These are phyloP conservation scores for Ormia ochracea DNA, from an alignment of 2,888 invertebrate genomes.

Conservation along the genomic window DNA sequence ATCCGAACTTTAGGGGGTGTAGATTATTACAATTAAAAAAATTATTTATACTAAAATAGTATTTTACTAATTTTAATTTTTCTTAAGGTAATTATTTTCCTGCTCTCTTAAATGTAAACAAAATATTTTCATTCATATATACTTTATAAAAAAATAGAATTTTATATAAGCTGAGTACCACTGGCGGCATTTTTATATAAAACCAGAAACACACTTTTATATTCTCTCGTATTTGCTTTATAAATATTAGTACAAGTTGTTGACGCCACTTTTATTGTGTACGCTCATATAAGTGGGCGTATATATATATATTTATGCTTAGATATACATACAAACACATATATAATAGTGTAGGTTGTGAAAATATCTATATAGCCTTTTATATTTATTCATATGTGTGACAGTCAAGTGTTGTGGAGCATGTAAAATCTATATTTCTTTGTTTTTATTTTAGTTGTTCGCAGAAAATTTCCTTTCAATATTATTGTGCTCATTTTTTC, in stretches of 20 bases:
- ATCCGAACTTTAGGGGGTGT: no score
- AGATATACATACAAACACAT: neutral
- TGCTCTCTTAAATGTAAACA: neutral
- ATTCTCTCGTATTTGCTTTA: constrained; percentile 43
- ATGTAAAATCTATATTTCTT: constrained; percentile 37
- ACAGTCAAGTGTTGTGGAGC: constrained; percentile 52
- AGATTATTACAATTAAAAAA: no score
- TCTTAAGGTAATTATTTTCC: neutral
- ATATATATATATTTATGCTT: neutral
- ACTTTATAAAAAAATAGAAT: constrained; percentile 23
- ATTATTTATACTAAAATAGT: no score
- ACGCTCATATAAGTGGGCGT: neutral
- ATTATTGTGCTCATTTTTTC: constrained; percentile 1
- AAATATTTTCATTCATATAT: constrained; percentile 1
- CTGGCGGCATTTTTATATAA: constrained; percentile 50
- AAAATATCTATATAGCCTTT: constrained; percentile 12
- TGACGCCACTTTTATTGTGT: constrained; percentile 59
- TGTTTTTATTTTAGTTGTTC: constrained; percentile 13
- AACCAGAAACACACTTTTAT: neutral
- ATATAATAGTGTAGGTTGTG: constrained; percentile 6
- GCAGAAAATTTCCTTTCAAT: constrained; percentile 20
- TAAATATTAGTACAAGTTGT: constrained; percentile 59
- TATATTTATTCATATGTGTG: constrained; percentile 19
- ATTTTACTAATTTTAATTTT: neutral
- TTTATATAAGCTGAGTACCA: constrained; percentile 46